Evolutionary conservation across 1,140 invertebrate genomes (phyloP), one percentile per base, ranked within the genome.

Genomic region (Apis dorsata): DNA sequence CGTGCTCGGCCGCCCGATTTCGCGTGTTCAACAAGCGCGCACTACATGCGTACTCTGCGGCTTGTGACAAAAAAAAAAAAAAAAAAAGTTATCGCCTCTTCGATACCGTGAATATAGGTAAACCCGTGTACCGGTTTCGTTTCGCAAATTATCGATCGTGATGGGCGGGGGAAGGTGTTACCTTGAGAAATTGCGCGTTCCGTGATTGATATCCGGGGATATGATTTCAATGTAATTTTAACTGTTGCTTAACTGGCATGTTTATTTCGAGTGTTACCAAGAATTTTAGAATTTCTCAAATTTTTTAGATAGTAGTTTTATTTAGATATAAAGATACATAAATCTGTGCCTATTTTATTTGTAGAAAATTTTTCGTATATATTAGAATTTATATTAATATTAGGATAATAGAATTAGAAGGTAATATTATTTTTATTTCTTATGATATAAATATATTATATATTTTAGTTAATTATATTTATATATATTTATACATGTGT

Each of bases 21-120:
- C 59, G 63, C 69, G 24, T 63, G n/a, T 69, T 34, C 53, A 62
- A 9, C 60, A 21, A 81, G 71, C 53, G 62, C 51, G 62, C 51
- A 44, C 24, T 34, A 34, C 70, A 62, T 4, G 44, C 11, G 11
- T 28, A 24, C 24, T 24, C 44, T 55, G 8, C 13, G 21, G n/a
- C 9, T 19, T 51, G 70, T 59, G 76, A 85, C 74, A 63, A 84
- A 69, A 79, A 34, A 34, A 2, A 34, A 28, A 2, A 28, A 28
- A 34, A 34, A 34, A 84, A 85, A 84, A 79, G n/a, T 84, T 75
- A 71, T 71, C 34, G 34, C 65, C 28, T 11, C 12, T 19, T n/a
- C 12, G 59, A n/a, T 70, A 51, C n/a, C 17, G 21, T 19, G n/a
- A 8, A 1, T 17, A 53, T 44, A 44, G 34, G 34, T 44, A 44